Evolutionary conservation across 64 coral and sea anemone species (phyloP).

Genomic region (Exaiptasia diaphana): DNA sequence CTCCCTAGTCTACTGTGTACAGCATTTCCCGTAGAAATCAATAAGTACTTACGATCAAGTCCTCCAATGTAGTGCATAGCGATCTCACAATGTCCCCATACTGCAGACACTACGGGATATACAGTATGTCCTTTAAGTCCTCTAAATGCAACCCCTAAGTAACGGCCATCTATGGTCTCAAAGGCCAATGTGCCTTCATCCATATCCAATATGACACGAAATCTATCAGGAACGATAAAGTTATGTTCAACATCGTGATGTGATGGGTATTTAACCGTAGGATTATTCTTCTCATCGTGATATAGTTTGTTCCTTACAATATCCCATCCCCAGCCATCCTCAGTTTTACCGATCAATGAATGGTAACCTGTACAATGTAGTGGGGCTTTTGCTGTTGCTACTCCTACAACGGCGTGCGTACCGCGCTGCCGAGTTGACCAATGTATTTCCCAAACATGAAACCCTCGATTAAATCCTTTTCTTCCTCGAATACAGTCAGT

Average conservation of each 20-base stretch:
- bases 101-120: slow-evolving; percentile 87
- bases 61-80: slow-evolving; percentile 94
- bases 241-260: slow-evolving; percentile 74
- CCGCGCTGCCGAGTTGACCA: slow-evolving; percentile 98
- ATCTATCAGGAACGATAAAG: slow-evolving; percentile 88
- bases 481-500: slow-evolving; percentile 93
- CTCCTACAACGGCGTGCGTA: slow-evolving; percentile 94
- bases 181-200: slow-evolving; percentile 97
- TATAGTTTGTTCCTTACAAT: slow-evolving; percentile 95
- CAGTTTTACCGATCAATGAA: slow-evolving; percentile 80
- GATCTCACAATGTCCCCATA: slow-evolving; percentile 98
- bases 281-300: slow-evolving; percentile 87
- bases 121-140: slow-evolving; percentile 92
- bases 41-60: slow-evolving; percentile 89
- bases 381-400: slow-evolving; percentile 77
- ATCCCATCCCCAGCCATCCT: slow-evolving; percentile 98
- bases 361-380: slow-evolving; percentile 97
- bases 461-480: slow-evolving; percentile 88
- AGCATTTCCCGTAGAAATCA: not conserved
- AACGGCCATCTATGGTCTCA: slow-evolving; percentile 88
- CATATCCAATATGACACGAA: slow-evolving; percentile 97
- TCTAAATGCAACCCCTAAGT: slow-evolving; percentile 90
- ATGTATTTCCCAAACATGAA: slow-evolving; percentile 97
- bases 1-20: not conserved
- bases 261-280: slow-evolving; percentile 79